Base-by-base conservation (phyloP, 2,797 vertebrate genomes). In the Tangara arthus region DNA sequence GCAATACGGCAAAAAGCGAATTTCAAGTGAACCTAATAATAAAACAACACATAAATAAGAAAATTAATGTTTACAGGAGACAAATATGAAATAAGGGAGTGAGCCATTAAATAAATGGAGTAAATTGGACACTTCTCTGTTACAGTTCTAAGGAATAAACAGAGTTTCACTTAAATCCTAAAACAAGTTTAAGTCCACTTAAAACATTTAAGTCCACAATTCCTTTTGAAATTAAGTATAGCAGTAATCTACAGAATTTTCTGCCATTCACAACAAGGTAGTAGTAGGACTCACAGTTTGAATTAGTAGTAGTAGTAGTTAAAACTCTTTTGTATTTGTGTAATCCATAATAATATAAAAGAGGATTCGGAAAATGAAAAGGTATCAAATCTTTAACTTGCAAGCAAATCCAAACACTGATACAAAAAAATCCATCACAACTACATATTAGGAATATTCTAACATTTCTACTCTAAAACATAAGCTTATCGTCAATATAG, bases 321-420 rank as follows among this genome's bases (percentile, higher is more conserved):
- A 47, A 47, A 64, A 30, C 7, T 35, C 26, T 47, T 71, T 23
- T 0, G 0, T 41, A 47, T 47, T 64, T 64, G 24, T 41, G 30
- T 8, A 47, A 64, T 21, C 20, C 16, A 14, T 16, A 64, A 23
- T 21, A 39, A 71, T 37, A 71, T 7, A 34, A 64, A 72, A 56
- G 12, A 30, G 16, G 50, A 56, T 47, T 55, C 8, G 2, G 41
- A 47, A 82, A 83, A 41, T 5, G 8, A 20, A 72, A 41, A 41
- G 13, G 24, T 11, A 41, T 56, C 8, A 39, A 39, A 34, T 39
- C 10, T 47, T 11, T 24, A 16, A 20, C 24, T 47, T 17, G 30
- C 42, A 56, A 30, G 30, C 30, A 64, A 64, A 56, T 56, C 20
- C 34, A 72, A 41, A 56, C 20, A 56, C 24, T 34, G 42, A 55